Evolutionary conservation across 1,140 invertebrate genomes (phyloP), one percentile per base, ranked within the genome.

Genomic region (Apis dorsata): DNA sequence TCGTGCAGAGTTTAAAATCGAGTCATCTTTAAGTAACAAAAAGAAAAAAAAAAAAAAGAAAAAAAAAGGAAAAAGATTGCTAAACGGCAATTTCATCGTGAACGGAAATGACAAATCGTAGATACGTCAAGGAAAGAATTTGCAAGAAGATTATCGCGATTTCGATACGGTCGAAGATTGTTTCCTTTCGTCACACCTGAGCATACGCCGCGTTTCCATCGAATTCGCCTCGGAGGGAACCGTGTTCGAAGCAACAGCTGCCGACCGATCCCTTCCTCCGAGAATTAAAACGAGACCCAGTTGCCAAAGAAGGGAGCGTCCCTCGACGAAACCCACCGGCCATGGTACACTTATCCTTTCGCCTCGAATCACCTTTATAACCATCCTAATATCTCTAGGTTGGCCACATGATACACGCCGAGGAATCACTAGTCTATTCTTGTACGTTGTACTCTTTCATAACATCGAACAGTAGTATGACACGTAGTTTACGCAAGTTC

Each of bases 291-390:
- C 85, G 84, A 91, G 85, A 89, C 79, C 75, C 85, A 79, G 84
- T 86, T 84, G 79, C 87, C 85, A 82, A 90, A 88, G 85, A 91
- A 90, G 90, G 90, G 90, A 90, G 86, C 88, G 87, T 84, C 86
- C 82, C 88, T 90, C 86, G 72, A 75, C 79, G 75, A 92, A 93
- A 93, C 92, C 85, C 77, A 91, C 80, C 86, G 91, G 80, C 91
- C 92, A 92, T 93, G 92, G 91, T 92, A 92, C 85, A 93, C 92
- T 91, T 93, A 82, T 91, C 87, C 86, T 83, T 78, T 84, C 34
- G 81, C 86, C 88, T 84, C 79, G 84, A 81, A 75, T 75, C 81
- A 62, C 21, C 72, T 59, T 65, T 71, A 34, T 34, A 68, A 28
- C 19, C 68, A 55, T 44, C 66, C 59, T 60, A 81, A 59, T 69